phyloP scores from a whole-genome alignment of 2,888 invertebrate species.

The Adineta ricciae region DNA sequence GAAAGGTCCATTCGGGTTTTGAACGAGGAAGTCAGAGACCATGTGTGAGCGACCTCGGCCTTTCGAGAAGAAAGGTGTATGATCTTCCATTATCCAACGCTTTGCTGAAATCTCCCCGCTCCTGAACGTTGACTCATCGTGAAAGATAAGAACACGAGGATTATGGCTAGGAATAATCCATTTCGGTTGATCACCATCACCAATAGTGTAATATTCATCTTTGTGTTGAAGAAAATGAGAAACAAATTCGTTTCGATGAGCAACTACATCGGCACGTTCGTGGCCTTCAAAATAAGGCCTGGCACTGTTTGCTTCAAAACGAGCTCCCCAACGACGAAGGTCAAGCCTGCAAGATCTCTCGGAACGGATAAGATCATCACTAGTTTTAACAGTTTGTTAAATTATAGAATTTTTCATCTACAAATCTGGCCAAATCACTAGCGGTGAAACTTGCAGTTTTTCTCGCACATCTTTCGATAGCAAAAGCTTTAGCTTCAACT shows the following conservation, averaged over 20 bases:
- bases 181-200: background rate
- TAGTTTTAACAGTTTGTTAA: background rate
- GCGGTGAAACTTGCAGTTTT: background rate
- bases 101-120: slow-evolving; percentile 10
- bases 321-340: background rate
- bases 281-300: background rate
- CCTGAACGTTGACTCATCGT: background rate
- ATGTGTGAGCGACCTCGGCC: background rate
- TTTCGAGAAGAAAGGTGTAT: background rate
- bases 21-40: slow-evolving; percentile 8
- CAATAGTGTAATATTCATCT: background rate
- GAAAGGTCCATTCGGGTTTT: background rate
- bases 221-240: background rate
- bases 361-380: background rate
- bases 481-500: background rate
- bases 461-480: background rate
- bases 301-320: background rate
- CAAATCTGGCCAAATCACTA: background rate
- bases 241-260: background rate
- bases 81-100: background rate
- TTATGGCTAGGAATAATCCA: background rate
- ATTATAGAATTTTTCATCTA: slow-evolving; percentile 1
- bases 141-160: background rate
- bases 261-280: background rate
- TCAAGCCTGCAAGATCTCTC: background rate